Percentiles rank a stretch among this genome's conserved stretches.
phyloP scores from a whole-genome alignment of 2,888 invertebrate genomes.

The Spicauda simplicius region DNA sequence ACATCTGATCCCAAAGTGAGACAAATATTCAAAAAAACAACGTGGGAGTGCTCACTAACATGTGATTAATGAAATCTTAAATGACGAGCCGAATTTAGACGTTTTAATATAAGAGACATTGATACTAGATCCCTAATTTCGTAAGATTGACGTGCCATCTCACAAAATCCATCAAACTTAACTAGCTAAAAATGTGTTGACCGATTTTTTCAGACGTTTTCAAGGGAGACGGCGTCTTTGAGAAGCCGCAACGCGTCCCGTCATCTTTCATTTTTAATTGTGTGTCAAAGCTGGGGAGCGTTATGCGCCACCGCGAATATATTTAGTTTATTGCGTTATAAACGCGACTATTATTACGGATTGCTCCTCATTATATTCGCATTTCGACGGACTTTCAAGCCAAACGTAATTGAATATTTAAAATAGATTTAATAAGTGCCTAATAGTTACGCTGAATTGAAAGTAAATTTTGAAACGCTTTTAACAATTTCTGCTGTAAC shows the following conservation, averaged over 20 bases:
- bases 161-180: conserved; percentile 58
- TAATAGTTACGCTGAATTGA: no score
- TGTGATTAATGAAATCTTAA: conserved; percentile 24
- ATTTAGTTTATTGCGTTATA: conserved; percentile 82
- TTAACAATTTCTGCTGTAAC: no score
- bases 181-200: conserved; percentile 69
- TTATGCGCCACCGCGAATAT: conserved; percentile 70
- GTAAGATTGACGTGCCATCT: conserved; percentile 53
- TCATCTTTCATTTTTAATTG: conserved; percentile 84
- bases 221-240: conserved; percentile 62
- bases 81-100: conserved; percentile 27
- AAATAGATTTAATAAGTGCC: background rate
- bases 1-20: background rate
- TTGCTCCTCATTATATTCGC: conserved; percentile 65
- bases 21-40: background rate
- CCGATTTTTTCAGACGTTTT: conserved; percentile 55
- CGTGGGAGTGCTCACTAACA: background rate
- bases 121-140: conserved; percentile 38
- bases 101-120: conserved; percentile 35
- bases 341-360: conserved; percentile 69
- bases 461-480: background rate
- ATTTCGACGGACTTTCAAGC: conserved; percentile 46
- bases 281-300: conserved; percentile 68
- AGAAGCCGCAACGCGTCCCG: conserved; percentile 64
- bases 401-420: conserved; percentile 14